Evolutionary conservation across 1,140 invertebrate genomes (phyloP), one percentile per base, ranked within the genome.

Genomic region (Geopemphigus sp.): DNA sequence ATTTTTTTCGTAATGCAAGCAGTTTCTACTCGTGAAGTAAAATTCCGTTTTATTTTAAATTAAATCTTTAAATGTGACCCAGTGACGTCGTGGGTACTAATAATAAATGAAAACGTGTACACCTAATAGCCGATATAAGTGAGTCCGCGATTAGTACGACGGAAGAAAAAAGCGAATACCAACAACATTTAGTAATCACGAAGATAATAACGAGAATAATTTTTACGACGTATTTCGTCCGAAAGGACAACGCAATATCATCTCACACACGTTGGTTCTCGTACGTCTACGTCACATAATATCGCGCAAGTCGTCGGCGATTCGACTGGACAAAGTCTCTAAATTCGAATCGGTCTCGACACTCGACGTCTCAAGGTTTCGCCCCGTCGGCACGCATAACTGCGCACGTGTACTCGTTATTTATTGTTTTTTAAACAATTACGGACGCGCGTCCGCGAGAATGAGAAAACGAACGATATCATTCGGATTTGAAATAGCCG

Each of bases 141-240:
- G n/a, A n/a, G n/a, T n/a, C n/a, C n/a, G n/a, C n/a, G n/a, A n/a
- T n/a, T n/a, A n/a, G n/a, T n/a, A n/a, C n/a, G n/a, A n/a, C n/a
- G n/a, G n/a, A n/a, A n/a, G n/a, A n/a, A n/a, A n/a, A n/a, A n/a
- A n/a, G n/a, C n/a, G n/a, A n/a, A n/a, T n/a, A n/a, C n/a, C n/a
- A n/a, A n/a, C n/a, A n/a, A n/a, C n/a, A n/a, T n/a, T n/a, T n/a
- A 39, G 32, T 12, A 22, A 45, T 56, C 17, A 73, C 22, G 11
- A 39, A 39, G 32, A 74, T 56, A 11, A 73, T 73, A 54, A 73
- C 54, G 53, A 76, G 17, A 32, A 76, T 57, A 47, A 59, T 57
- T 76, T 73, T 57, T 47, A 76, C 54, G 32, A 15, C 32, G 10
- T n/a, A n/a, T n/a, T n/a, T n/a, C n/a, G n/a, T n/a, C n/a, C n/a